Evolutionary conservation across 2,797 vertebrate genomes (phyloP).

Genomic region (Hippocampus kuda): DNA sequence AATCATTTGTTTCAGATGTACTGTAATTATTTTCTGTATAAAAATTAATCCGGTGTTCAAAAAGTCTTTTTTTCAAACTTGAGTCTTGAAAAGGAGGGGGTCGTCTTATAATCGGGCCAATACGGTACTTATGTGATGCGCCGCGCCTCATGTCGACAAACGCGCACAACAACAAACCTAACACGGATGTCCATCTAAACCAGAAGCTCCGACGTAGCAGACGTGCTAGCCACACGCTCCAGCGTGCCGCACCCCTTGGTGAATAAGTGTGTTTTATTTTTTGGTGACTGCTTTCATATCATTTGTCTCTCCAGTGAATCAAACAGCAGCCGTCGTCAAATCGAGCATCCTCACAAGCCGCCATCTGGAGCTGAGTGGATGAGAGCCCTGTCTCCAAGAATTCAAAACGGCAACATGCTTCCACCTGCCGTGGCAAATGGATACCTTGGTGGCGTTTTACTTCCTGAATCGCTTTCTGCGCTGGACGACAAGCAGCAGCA

Average conservation of each 20-base stretch:
- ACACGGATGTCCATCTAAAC: no score
- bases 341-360: neutral
- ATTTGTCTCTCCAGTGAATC: conserved; percentile 39
- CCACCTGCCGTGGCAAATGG: conserved; percentile 24
- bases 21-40: no score
- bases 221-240: no score
- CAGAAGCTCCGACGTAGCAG: no score
- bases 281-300: neutral
- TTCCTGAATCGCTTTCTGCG: conserved; percentile 41
- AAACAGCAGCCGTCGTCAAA: conserved; percentile 8
- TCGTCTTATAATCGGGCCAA: no score
- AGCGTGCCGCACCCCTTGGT: neutral
- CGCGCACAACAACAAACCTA: no score
- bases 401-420: conserved; percentile 13
- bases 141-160: no score
- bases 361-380: conserved; percentile 52
- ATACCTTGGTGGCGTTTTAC: conserved; percentile 1
- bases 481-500: conserved; percentile 36
- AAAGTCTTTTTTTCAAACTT: no score
- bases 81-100: no score
- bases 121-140: no score
- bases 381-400: conserved; percentile 32
- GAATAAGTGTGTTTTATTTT: neutral
- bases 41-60: no score
- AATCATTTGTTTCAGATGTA: no score